phyloP scores from a whole-genome alignment of 2,888 invertebrate species.

The Nephrotoma appendiculata region DNA sequence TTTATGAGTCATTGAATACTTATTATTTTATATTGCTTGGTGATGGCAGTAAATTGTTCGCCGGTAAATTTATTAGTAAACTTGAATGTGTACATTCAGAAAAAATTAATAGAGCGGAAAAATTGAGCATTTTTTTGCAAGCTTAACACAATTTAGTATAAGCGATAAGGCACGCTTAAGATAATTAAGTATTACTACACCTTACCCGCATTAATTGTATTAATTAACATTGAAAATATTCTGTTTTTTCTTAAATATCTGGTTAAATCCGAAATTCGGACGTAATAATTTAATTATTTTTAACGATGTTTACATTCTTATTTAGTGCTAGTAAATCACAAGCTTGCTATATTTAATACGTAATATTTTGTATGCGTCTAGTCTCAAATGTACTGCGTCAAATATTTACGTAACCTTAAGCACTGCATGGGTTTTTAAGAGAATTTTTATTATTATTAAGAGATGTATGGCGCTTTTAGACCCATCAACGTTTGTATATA shows the following conservation, averaged over 20 bases:
- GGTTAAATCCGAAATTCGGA: not conserved
- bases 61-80: no score
- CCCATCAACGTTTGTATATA: not conserved
- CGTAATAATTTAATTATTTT: not conserved
- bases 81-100: no score
- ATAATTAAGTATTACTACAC: not conserved
- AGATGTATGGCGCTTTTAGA: not conserved
- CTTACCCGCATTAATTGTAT: not conserved
- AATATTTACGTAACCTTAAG: not conserved
- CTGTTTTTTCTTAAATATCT: not conserved
- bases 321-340: not conserved
- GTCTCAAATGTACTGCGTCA: not conserved
- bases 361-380: not conserved
- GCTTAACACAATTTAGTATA: not conserved
- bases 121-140: not conserved
- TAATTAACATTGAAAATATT: not conserved
- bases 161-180: not conserved
- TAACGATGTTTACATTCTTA: not conserved
- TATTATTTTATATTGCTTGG: no score
- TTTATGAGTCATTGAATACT: no score
- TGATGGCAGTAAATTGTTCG: no score
- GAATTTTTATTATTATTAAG: not conserved
- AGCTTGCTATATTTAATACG: not conserved
- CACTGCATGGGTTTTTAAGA: not conserved
- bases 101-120: not conserved